Conservation (phyloP, 2,888 invertebrate genomes). For the Cephus pygmeus region DNA sequence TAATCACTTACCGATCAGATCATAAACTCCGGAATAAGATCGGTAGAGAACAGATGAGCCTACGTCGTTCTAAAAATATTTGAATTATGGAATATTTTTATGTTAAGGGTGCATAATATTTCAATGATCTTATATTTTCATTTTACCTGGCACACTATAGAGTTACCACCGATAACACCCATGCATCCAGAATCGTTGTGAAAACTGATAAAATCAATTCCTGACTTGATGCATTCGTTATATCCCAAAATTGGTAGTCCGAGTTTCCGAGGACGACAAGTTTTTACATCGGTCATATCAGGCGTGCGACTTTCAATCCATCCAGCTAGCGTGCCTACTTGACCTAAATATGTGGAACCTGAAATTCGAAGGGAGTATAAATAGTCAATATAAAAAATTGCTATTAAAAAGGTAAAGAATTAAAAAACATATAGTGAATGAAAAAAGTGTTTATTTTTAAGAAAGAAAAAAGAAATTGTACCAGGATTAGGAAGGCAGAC, state of each 20-base stretch:
- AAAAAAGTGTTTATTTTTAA: neutral
- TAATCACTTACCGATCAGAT: conserved; percentile 66
- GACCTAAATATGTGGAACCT: conserved; percentile 67
- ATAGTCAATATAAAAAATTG: conserved; percentile 26
- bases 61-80: conserved; percentile 66
- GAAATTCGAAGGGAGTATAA: conserved; percentile 25
- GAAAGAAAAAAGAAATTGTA: neutral
- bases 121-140: neutral
- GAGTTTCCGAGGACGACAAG: conserved; percentile 69
- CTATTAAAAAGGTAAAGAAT: neutral
- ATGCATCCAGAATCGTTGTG: conserved; percentile 70
- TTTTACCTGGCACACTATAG: conserved; percentile 68
- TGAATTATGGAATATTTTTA: conserved; percentile 1
- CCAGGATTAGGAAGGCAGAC: conserved; percentile 70
- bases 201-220: conserved; percentile 54
- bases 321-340: conserved; percentile 68
- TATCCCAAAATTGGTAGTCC: conserved; percentile 68
- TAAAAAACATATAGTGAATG: neutral
- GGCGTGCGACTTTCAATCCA: conserved; percentile 60
- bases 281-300: conserved; percentile 37
- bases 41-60: conserved; percentile 71
- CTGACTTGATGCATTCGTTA: conserved; percentile 65
- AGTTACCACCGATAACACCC: conserved; percentile 68
- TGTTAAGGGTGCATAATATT: neutral
- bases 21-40: conserved; percentile 67